A percentile compares a stretch with the other conserved stretches of the same genome.
Conservation (phyloP, 2,113 vertebrate species). For the Pollimyrus isidori region DNA sequence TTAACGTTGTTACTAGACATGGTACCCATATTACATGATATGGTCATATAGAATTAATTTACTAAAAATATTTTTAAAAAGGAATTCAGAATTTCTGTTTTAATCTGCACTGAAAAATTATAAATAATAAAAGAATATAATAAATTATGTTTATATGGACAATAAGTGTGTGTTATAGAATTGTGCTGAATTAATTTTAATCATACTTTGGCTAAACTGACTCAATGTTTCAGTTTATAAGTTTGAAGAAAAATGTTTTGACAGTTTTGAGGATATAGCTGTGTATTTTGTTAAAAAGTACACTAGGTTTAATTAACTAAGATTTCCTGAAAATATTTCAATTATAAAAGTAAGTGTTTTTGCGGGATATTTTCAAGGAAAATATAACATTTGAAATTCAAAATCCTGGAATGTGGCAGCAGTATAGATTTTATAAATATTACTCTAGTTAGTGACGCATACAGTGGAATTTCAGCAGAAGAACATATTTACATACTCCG, state of each 20-base stretch:
- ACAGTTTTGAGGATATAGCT: background rate
- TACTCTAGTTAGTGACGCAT: background rate
- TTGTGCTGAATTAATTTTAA: background rate
- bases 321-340: conserved; percentile 13
- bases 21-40: background rate
- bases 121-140: background rate
- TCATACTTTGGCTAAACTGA: background rate
- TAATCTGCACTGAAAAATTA: background rate
- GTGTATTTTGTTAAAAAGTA: background rate
- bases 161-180: background rate
- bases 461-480: background rate
- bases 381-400: conserved; percentile 6
- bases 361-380: background rate
- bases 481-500: background rate
- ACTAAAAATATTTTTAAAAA: background rate
- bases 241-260: background rate
- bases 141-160: background rate
- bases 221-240: background rate
- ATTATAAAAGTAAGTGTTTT: background rate
- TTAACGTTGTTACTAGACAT: background rate
- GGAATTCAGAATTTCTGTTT: background rate
- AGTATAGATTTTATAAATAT: background rate
- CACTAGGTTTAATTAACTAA: background rate
- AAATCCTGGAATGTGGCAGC: conserved; percentile 13
- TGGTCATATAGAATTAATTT: background rate